Evolutionary conservation across 30 jellyfish, hydroid and myxozoan species (phyloP).

Genomic region (Turritopsis dohrnii): DNA sequence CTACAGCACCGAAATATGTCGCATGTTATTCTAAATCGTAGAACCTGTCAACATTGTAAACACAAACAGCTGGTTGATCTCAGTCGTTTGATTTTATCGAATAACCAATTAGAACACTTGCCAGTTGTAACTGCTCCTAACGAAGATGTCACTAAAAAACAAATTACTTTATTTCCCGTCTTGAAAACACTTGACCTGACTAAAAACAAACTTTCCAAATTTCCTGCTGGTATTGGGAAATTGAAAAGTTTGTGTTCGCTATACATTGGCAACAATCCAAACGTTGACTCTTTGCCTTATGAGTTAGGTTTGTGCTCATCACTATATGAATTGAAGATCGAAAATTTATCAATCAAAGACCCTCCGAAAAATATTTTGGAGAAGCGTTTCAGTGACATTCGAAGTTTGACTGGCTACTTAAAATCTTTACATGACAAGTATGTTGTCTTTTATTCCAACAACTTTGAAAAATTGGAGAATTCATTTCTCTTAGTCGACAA

Average conservation of each 20-base stretch:
- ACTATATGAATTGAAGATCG: slow-evolving; percentile 56
- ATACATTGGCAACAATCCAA: slow-evolving; percentile 34
- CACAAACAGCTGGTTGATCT: slow-evolving; percentile 49
- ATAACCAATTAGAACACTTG: slow-evolving; percentile 40
- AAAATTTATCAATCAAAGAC: slow-evolving; percentile 43
- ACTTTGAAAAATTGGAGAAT: no score
- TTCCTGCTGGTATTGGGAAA: slow-evolving; percentile 70
- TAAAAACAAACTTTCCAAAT: slow-evolving; percentile 38
- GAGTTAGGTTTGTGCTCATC: slow-evolving; percentile 75
- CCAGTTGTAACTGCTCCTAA: background rate
- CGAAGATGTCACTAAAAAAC: slow-evolving; percentile 25
- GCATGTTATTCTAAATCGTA: background rate
- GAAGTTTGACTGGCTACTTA: slow-evolving; percentile 52
- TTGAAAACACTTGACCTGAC: slow-evolving; percentile 49
- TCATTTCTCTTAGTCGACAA: no score
- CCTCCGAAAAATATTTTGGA: slow-evolving; percentile 58
- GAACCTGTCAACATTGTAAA: slow-evolving; percentile 65
- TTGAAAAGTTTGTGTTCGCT: slow-evolving; percentile 42
- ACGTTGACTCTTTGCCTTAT: slow-evolving; percentile 55
- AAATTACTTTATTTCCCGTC: slow-evolving; percentile 37
- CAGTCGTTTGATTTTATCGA: slow-evolving; percentile 36
- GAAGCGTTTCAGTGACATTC: slow-evolving; percentile 34
- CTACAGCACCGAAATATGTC: background rate
- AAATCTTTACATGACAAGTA: slow-evolving; percentile 78
- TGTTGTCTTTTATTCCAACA: slow-evolving; percentile 12